Evolutionary conservation across 2,888 invertebrate species (phyloP), one percentile per base, ranked within the genome.

Genomic region (Tenodera sinensis): DNA sequence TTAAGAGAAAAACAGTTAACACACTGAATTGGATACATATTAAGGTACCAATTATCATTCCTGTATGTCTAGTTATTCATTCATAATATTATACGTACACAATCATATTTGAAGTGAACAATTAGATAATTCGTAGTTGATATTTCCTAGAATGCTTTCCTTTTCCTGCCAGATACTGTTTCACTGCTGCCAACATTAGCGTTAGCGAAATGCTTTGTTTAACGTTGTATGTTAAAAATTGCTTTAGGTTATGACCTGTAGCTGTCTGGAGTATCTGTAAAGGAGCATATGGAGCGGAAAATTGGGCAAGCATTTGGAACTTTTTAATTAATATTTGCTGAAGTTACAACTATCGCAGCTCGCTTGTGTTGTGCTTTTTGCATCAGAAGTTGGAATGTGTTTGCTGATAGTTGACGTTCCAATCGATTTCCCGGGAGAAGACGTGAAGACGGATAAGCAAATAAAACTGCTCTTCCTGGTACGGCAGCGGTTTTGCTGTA

Each of bases 321-420:
- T 87, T 87, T 87, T 87, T 87, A 87, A 87, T 87, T 87, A 83
- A n/a, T 87, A 85, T 83, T 71, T 71, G 30, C 42, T 20, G 30
- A n/a, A n/a, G 15, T 42, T 30, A 14, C 85, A 85, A 85, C 47
- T n/a, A 85, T 85, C 30, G 34, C 20, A 28, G 30, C 8, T 34
- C 84, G 84, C 34, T 28, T 84, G 28, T 84, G 34, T 84, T 34
- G 30, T 47, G 28, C 42, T 15, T n/a, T 47, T 34, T 85, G 85
- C 30, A 47, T 47, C 30, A 27, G 85, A 85, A 42, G n/a, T 47
- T 47, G 30, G n/a, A 25, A 47, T 85, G 85, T 34, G 85, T 83
- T 47, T 71, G 54, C 25, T 71, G 54, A 71, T 71, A 71, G 54
- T 71, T 71, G 54, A 71, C 25, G 54, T 71, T 25, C 54, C 25